A percentile compares a stretch with the other conserved stretches of the same genome.
These are phyloP conservation scores for Troilus luridus DNA, from an alignment of 2,888 invertebrate species.

Conservation along the genomic window DNA sequence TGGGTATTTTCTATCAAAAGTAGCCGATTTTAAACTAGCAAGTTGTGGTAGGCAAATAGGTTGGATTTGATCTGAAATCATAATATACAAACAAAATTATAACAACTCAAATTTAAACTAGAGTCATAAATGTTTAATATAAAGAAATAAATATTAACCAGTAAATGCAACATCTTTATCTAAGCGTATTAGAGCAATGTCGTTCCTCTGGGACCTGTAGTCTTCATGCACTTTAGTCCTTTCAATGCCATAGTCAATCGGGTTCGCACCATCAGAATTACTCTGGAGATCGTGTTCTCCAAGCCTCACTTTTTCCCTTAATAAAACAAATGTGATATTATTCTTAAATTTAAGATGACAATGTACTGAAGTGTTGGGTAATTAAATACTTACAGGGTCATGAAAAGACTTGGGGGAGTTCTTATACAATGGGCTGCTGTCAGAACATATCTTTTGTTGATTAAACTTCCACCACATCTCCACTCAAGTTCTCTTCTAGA, in stretches of 20 bases:
- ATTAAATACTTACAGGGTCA: slow-evolving; percentile 30
- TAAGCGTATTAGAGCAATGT: slow-evolving; percentile 80
- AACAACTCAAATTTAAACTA: background rate
- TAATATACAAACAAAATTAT: background rate
- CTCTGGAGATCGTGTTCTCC: slow-evolving; percentile 84
- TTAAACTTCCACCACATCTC: slow-evolving; percentile 80
- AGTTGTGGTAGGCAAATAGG: slow-evolving; percentile 84
- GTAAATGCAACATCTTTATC: slow-evolving; percentile 73
- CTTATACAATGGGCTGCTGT: slow-evolving; percentile 85
- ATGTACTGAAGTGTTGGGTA: background rate
- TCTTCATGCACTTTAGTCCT: slow-evolving; percentile 77
- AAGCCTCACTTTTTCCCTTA: slow-evolving; percentile 72
- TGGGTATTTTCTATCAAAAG: slow-evolving; percentile 75
- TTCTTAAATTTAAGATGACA: background rate
- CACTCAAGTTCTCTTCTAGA: slow-evolving; percentile 68
- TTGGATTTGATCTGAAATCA: slow-evolving; percentile 75
- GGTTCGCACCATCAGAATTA: slow-evolving; percentile 76
- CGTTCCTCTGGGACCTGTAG: slow-evolving; percentile 76
- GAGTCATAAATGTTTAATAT: background rate
- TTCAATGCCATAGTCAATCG: slow-evolving; percentile 76
- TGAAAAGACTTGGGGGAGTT: slow-evolving; percentile 29
- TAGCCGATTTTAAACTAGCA: slow-evolving; percentile 72
- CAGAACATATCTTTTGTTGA: slow-evolving; percentile 79
- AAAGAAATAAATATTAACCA: slow-evolving; percentile 69
- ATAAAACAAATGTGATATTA: background rate